These are phyloP conservation scores for Oreochromis grahami DNA, from an alignment of 2,797 vertebrate species.

Conservation along the genomic window DNA sequence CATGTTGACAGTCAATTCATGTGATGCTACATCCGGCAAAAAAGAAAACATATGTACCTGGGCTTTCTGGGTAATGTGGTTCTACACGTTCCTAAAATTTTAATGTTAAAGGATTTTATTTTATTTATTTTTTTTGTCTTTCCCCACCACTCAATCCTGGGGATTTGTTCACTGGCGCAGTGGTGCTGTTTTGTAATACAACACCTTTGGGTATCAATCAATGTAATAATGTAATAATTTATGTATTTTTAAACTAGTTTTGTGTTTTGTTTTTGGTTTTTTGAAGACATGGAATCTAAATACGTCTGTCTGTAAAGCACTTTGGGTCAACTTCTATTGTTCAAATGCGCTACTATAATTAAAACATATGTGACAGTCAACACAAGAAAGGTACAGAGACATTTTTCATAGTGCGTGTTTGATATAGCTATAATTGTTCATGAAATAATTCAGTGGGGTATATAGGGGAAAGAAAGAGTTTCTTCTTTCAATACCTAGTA, in stretches of 20 bases:
- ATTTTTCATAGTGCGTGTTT: not conserved
- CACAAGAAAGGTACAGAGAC: not conserved
- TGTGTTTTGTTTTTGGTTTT: fast-evolving
- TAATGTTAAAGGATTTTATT: not conserved
- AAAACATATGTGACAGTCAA: not conserved
- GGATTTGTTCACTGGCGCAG: not conserved
- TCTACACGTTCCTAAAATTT: not conserved
- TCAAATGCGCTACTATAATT: not conserved
- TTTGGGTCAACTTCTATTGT: not conserved
- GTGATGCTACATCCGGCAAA: constrained; percentile 82
- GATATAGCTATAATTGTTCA: not conserved
- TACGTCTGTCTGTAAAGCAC: not conserved
- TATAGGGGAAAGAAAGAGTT: not conserved
- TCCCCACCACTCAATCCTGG: not conserved
- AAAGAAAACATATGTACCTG: constrained; percentile 35
- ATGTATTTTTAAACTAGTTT: not conserved
- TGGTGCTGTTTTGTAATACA: not conserved
- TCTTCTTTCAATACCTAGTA: no score
- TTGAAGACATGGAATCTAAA: not conserved
- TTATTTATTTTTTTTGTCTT: not conserved
- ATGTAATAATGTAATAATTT: not conserved
- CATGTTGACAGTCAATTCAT: constrained; percentile 91
- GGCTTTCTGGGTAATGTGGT: constrained; percentile 62
- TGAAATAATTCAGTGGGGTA: not conserved
- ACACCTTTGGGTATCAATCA: not conserved